Conservation (phyloP, 92 coral and sea anemone species). For the Desmophyllum pertusum region DNA sequence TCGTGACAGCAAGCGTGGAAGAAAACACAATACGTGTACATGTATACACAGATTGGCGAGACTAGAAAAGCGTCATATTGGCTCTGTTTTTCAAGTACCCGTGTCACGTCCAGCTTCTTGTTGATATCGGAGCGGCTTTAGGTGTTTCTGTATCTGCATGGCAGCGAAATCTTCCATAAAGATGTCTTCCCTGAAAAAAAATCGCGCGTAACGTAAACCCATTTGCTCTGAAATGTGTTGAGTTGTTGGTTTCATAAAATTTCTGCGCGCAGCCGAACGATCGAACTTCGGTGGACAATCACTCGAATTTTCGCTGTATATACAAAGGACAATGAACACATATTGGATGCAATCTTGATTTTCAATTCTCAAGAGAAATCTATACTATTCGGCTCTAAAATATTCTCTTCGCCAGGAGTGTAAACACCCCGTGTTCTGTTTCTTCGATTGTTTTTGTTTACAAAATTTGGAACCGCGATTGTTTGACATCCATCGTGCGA, state of each 20-base stretch:
- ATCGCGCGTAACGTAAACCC: not conserved
- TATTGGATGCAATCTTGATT: constrained; percentile 1
- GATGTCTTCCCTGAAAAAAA: not conserved
- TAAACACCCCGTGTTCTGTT: not conserved
- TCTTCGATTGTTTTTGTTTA: constrained; percentile 39
- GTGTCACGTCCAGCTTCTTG: constrained; percentile 40
- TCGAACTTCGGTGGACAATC: not conserved
- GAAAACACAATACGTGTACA: constrained; percentile 18
- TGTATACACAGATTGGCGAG: constrained; percentile 27
- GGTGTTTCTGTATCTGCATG: constrained; percentile 5
- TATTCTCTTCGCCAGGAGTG: constrained; percentile 6
- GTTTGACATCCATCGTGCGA: constrained; percentile 32
- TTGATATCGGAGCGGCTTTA: constrained; percentile 35
- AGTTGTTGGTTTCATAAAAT: constrained; percentile 21
- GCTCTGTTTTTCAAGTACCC: constrained; percentile 29
- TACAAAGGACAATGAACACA: not conserved
- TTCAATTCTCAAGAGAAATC: constrained; percentile 7
- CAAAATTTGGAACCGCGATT: constrained; percentile 32
- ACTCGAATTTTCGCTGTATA: constrained; percentile 10
- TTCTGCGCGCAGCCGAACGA: not conserved
- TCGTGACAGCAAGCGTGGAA: constrained; percentile 37
- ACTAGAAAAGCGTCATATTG: constrained; percentile 25
- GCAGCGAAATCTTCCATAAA: constrained; percentile 25
- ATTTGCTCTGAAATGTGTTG: constrained; percentile 16
- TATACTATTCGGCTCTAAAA: not conserved